Conservation (phyloP, 1,140 invertebrate genomes). For the Meloidogyne exigua region DNA sequence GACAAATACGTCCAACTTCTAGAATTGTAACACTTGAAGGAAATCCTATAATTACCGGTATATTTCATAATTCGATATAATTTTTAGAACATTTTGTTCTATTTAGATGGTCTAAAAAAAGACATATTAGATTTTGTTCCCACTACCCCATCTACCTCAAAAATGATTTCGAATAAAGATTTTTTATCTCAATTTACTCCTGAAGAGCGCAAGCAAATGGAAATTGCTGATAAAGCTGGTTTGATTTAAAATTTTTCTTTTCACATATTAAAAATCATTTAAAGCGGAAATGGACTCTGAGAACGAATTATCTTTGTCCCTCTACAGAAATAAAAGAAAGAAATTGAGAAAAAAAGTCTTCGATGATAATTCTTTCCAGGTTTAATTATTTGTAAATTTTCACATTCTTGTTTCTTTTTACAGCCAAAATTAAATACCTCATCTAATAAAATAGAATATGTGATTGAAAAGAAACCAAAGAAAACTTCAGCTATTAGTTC, state of each 20-base stretch:
- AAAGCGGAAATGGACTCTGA: neutral
- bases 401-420: neutral
- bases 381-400: neutral
- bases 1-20: constrained; percentile 7
- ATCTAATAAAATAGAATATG: neutral
- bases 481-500: constrained; percentile 15
- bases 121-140: neutral
- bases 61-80: neutral
- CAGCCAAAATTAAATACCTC: neutral
- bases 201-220: constrained; percentile 21
- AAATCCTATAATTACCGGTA: neutral
- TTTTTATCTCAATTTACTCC: constrained; percentile 17
- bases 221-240: constrained; percentile 26
- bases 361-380: neutral
- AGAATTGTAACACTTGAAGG: neutral
- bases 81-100: neutral
- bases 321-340: constrained; percentile 12
- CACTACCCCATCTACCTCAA: neutral
- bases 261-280: neutral
- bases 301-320: constrained; percentile 7
- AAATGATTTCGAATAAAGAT: constrained; percentile 5
- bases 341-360: neutral
- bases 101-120: neutral
- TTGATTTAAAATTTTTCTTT: neutral
- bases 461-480: neutral